A percentile compares a stretch with the other conserved stretches of the same genome.
Evolutionary conservation across 2,797 vertebrate species (phyloP).

Genomic region (Rhinogobio ventralis): DNA sequence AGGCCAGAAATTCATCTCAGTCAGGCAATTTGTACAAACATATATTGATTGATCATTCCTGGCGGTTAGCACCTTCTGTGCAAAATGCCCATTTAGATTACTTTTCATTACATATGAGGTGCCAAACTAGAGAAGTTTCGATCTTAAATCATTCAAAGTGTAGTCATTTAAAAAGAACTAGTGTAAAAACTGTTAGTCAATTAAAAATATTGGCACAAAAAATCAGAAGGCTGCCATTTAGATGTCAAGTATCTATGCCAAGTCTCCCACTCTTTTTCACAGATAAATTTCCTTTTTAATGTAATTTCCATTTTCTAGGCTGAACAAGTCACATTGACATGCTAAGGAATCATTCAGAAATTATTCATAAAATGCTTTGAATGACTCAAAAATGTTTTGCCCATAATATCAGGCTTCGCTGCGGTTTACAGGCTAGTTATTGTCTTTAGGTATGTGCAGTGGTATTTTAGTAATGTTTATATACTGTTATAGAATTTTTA

Average conservation of each 20-base stretch:
- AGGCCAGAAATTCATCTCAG: not conserved
- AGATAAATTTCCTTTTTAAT: not conserved
- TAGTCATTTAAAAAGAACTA: not conserved
- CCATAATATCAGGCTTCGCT: not conserved
- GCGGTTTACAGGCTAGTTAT: not conserved
- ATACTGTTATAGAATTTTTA: not conserved
- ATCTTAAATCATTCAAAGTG: not conserved
- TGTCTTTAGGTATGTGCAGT: not conserved
- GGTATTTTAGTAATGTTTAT: not conserved
- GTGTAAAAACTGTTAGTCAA: conserved; percentile 12
- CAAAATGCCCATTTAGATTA: not conserved
- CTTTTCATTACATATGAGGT: not conserved
- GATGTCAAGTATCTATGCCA: not conserved
- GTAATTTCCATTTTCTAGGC: not conserved
- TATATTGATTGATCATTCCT: conserved; percentile 3
- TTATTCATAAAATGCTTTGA: not conserved
- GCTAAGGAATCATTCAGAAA: conserved; percentile 8
- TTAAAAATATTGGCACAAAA: not conserved
- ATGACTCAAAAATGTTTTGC: not conserved
- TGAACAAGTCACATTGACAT: not conserved
- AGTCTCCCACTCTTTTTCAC: not conserved
- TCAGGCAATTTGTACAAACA: not conserved
- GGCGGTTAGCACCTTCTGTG: not conserved
- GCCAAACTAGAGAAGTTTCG: not conserved
- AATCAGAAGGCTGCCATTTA: not conserved